Evolutionary conservation across 2,113 vertebrate species (phyloP).

Genomic region (Archilochus colubris): DNA sequence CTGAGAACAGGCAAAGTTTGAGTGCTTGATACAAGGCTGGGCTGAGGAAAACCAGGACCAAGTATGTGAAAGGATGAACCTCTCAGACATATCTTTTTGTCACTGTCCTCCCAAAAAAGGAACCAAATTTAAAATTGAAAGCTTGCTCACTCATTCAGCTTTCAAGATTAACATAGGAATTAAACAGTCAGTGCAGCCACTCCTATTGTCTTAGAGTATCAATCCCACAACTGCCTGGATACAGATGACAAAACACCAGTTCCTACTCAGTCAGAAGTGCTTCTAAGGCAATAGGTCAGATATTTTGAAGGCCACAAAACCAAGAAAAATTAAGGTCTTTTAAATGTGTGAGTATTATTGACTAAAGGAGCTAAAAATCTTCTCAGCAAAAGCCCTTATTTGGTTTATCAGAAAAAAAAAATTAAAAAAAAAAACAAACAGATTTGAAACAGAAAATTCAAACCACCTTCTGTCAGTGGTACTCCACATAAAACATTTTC

Average conservation of each 20-base stretch:
- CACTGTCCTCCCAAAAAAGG: not conserved
- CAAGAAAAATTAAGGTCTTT: not conserved
- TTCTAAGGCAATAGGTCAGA: not conserved
- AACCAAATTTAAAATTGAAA: not conserved
- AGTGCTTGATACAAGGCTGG: not conserved
- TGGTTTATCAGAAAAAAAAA: not conserved
- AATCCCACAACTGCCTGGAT: not conserved
- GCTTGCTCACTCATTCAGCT: not conserved
- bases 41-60: not conserved
- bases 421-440: not conserved
- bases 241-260: not conserved
- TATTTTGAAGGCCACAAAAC: not conserved
- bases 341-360: not conserved
- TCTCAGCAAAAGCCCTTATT: not conserved
- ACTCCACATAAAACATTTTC: not conserved
- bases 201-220: not conserved
- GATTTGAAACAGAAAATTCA: not conserved
- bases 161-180: not conserved
- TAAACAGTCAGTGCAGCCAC: not conserved
- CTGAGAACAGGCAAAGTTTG: not conserved
- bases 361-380: not conserved
- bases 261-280: not conserved
- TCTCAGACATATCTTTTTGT: not conserved
- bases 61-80: not conserved
- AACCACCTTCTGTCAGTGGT: not conserved